Evolutionary conservation across 2,113 vertebrate genomes (phyloP).

Genomic region (Neodontobutis hainanensis): DNA sequence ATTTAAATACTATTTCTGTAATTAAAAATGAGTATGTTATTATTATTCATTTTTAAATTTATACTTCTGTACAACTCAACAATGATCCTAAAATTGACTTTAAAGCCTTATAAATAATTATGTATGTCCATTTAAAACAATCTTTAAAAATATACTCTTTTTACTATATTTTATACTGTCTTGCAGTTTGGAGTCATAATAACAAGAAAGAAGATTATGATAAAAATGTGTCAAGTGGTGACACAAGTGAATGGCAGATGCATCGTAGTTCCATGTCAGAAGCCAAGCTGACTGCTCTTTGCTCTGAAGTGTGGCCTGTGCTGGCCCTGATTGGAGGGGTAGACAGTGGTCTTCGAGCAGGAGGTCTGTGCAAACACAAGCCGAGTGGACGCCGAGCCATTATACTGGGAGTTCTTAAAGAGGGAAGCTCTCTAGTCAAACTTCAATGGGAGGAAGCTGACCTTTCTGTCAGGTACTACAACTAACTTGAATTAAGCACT

Average conservation of each 20-base stretch:
- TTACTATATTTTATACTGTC: slow-evolving; percentile 1
- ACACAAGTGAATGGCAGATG: slow-evolving; percentile 33
- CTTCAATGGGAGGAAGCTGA: slow-evolving; percentile 84
- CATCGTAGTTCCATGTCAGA: slow-evolving; percentile 71
- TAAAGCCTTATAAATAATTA: too few species aligned
- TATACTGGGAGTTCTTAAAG: slow-evolving; percentile 80
- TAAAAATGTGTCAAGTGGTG: slow-evolving; percentile 27
- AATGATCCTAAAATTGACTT: too few species aligned
- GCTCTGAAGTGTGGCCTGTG: slow-evolving; percentile 81
- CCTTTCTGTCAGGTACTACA: slow-evolving; percentile 78
- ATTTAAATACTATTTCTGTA: neutral
- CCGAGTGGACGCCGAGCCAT: slow-evolving; percentile 77
- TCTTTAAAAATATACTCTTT: neutral
- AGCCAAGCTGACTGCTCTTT: slow-evolving; percentile 74
- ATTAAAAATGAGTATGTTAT: neutral
- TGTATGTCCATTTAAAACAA: too few species aligned
- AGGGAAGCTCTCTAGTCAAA: slow-evolving; percentile 79
- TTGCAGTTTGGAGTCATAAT: slow-evolving; percentile 36
- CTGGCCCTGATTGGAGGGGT: slow-evolving; percentile 82
- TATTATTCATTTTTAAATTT: too few species aligned
- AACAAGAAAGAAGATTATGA: slow-evolving; percentile 42
- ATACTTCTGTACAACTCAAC: too few species aligned
- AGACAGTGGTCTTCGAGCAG: slow-evolving; percentile 79
- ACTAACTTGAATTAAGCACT: neutral
- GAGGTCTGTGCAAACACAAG: slow-evolving; percentile 78